These are phyloP conservation scores for Salvelinus fontinalis DNA, from an alignment of 2,113 vertebrate species.

Conservation along the genomic window DNA sequence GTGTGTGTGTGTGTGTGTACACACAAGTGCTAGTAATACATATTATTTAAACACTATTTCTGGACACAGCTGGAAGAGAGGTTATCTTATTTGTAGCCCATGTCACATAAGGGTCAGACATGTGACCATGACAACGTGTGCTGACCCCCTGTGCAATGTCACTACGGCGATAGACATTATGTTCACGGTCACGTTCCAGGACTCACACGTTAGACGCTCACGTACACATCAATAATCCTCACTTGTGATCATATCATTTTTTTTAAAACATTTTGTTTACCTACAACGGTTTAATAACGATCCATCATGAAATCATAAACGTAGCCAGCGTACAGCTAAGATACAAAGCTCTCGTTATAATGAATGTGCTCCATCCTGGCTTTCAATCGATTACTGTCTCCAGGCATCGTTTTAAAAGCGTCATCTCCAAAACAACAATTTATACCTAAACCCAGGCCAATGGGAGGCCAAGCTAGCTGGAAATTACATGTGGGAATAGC, in stretches of 20 bases:
- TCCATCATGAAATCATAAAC: not conserved
- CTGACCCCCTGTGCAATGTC: conserved; percentile 43
- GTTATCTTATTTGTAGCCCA: conserved; percentile 20
- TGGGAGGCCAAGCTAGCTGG: not conserved
- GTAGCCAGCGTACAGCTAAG: not conserved
- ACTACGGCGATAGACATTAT: conserved; percentile 57
- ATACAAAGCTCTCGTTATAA: not conserved
- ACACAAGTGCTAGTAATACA: not conserved
- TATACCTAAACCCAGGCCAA: not conserved
- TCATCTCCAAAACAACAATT: not conserved
- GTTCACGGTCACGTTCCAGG: conserved; percentile 11
- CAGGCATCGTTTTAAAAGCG: not conserved
- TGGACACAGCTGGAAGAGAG: conserved; percentile 1
- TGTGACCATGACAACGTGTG: conserved; percentile 63
- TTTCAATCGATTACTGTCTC: not conserved
- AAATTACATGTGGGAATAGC: not conserved
- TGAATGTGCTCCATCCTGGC: not conserved
- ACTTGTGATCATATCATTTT: not conserved
- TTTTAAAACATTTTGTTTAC: not conserved
- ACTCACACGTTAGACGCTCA: not conserved
- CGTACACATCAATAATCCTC: not conserved
- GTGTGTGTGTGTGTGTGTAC: not conserved
- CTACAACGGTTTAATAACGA: not conserved
- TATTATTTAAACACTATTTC: not conserved
- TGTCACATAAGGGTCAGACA: conserved; percentile 8